Evolutionary conservation across 2,113 vertebrate genomes (phyloP).

Genomic region (Nycticebus coucang): DNA sequence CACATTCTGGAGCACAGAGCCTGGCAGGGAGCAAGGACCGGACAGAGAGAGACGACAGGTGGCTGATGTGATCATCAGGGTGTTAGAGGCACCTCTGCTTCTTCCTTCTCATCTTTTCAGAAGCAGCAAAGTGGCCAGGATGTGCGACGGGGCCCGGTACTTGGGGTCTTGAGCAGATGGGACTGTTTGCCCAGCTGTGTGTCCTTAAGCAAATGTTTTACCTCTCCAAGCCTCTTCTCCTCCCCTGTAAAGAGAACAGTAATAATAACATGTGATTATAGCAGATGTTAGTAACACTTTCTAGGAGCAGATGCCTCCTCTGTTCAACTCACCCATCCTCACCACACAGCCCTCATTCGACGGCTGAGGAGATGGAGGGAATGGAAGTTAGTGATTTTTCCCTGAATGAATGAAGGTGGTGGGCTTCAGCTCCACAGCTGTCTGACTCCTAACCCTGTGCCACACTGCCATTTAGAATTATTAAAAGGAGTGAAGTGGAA

Average conservation of each 20-base stretch:
- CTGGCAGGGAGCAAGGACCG: background rate
- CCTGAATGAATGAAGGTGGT: background rate
- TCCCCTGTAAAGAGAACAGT: background rate
- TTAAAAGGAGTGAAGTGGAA: background rate
- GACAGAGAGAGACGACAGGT: accelerated
- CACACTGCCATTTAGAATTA: background rate
- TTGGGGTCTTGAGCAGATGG: background rate
- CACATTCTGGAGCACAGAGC: background rate
- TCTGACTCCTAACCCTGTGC: accelerated
- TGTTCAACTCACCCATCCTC: background rate
- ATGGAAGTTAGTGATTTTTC: background rate
- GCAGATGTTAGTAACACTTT: background rate
- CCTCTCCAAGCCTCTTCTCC: background rate
- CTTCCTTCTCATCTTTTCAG: background rate
- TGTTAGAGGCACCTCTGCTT: too few relatives aligned
- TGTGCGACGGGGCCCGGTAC: accelerated
- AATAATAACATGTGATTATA: accelerated
- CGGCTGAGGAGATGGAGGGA: background rate
- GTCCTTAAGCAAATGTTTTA: background rate
- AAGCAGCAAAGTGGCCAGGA: background rate
- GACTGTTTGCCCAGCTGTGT: background rate
- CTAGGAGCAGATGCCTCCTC: background rate
- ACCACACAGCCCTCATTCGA: accelerated
- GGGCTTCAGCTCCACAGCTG: background rate
- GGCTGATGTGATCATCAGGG: accelerated